Evolutionary conservation across 2,113 vertebrate genomes (phyloP), one percentile per base, ranked within the genome.

Genomic region (Polyodon spathula): DNA sequence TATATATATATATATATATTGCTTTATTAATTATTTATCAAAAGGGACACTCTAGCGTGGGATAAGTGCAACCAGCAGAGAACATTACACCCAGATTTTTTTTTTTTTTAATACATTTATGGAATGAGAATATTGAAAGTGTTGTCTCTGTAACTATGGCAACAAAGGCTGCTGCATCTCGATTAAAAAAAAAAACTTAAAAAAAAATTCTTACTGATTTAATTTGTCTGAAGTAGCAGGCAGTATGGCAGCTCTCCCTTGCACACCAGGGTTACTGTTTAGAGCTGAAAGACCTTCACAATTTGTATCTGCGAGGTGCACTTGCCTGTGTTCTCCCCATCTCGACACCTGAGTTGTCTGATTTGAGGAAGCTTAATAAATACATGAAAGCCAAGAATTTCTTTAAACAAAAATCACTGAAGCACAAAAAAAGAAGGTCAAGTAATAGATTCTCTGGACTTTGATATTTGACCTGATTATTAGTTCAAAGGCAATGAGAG

Each of bases 381-480:
- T 68, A 74, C 71, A 82, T 82, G 69, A 79, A 86, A 72, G 76
- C 61, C n/a, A 14, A 69, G 55, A 70, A 66, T 52, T 40, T 43
- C 58, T 60, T 48, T 63, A 63, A 60, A 63, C 71, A 70, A 62
- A 73, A 80, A 71, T 63, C 67, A 68, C 64, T 71, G 8, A 65
- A 8, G 66, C 54, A 63, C 62, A 81, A 71, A 70, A 52, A 6
- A 60, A 83, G 10, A 86, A 84, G 78, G 81, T 83, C 79, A 83
- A 68, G 41, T 60, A 78, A 82, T 74, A 70, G 76, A 81, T 82
- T 73, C 46, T 68, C 59, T 69, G 67, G 11, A 4, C 73, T 78
- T 71, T 73, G 66, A 82, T 84, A 81, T 77, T 72, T 81, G 77
- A 82, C 58, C 51, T 76, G 65, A 78, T 78, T 73, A 77, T 64